Evolutionary conservation across 2,888 invertebrate genomes (phyloP), one percentile per base, ranked within the genome.

Genomic region (Clitarchus hookeri): DNA sequence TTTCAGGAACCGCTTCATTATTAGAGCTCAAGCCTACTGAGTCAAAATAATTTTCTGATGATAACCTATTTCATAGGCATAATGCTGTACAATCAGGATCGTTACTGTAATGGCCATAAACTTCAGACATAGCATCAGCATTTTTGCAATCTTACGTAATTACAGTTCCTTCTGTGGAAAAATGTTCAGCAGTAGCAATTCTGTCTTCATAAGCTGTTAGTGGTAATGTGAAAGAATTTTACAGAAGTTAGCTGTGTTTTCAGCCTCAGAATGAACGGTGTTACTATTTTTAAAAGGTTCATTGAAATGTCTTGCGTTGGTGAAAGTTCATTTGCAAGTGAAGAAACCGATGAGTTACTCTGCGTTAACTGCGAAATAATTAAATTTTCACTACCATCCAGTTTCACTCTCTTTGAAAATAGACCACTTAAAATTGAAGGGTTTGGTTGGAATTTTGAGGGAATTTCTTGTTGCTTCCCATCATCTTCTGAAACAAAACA

Each of bases 401-500:
- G 16, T 48, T 48, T 11, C 48, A 65, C 16, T 65, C 65, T 8
- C 65, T 65, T 65, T 23, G 65, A 2, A 65, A 65, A 11, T 8
- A 19, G 65, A 65, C 65, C 65, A 65, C 65, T 23, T n/a, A 0
- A 6, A 23, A 11, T 65, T 65, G 23, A 11, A 65, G 16, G 16
- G 65, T 19, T 65, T 6, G 65, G 0, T 16, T 16, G 23, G 16
- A 65, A 1, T 65, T 16, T 65, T 65, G 65, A 65, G n/a, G 65
- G 19, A 65, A 65, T 23, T 65, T 8, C 23, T 65, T 65, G 65
- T 65, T 0, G 65, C 16, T 8, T 65, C 65, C 0, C 23, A n/a
- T 65, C 65, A 65, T 65, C 16, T 65, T 65, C 65, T 65, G 65
- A 65, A 65, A 65, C 65, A 65, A 65, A 65, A 65, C 19, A 65